Evolutionary conservation across 2,113 vertebrate genomes (phyloP).

Genomic region (Tychaedon coryphoeus): DNA sequence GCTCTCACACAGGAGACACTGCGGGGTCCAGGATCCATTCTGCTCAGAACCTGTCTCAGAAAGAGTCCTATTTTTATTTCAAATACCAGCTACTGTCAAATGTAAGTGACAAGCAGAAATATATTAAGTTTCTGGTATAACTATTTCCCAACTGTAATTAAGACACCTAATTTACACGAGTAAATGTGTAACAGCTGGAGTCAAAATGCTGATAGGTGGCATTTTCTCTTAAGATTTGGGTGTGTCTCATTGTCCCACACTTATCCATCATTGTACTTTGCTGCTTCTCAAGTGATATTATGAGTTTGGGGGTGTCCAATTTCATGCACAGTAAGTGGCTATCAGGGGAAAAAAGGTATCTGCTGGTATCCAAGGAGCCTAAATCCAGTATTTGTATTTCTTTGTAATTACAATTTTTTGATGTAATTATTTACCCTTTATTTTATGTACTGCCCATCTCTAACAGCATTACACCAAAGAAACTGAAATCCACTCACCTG

Average conservation of each 20-base stretch:
- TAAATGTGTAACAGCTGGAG: background rate
- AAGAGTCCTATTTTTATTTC: background rate
- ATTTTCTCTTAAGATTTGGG: background rate
- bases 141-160: background rate
- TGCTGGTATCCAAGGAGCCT: background rate
- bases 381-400: background rate
- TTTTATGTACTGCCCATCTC: background rate
- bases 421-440: background rate
- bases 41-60: background rate
- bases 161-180: background rate
- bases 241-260: background rate
- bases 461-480: background rate
- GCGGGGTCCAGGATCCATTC: fast-evolving
- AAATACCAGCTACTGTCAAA: background rate
- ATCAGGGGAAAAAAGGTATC: background rate
- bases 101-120: background rate
- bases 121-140: background rate
- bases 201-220: background rate
- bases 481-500: background rate
- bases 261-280: background rate
- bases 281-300: background rate
- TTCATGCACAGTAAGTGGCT: background rate
- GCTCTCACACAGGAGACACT: background rate
- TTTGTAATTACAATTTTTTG: background rate
- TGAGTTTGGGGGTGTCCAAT: background rate